A percentile compares a stretch with the other conserved stretches of the same genome.
phyloP scores from a whole-genome alignment of 2,888 invertebrate species.

The Hypsopygia costalis region DNA sequence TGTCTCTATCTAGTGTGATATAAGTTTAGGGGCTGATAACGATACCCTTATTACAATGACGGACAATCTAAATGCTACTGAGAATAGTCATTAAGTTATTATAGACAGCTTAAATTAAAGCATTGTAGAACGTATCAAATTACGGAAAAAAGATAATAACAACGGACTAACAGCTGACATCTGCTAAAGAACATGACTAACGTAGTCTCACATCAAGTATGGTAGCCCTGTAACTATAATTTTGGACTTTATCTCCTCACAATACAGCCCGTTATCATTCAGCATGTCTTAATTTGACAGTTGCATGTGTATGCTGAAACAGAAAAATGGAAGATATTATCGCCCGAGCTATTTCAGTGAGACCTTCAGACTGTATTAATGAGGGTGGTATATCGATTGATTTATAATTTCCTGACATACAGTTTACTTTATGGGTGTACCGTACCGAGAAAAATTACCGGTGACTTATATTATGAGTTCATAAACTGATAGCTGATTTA shows the following conservation, averaged over 20 bases:
- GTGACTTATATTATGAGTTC: not conserved
- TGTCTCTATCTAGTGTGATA: too few species aligned
- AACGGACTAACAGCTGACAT: too few species aligned
- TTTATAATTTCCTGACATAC: conserved; percentile 12
- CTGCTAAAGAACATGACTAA: too few species aligned
- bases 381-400: conserved; percentile 11
- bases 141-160: too few species aligned
- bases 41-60: too few species aligned
- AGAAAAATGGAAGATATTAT: conserved; percentile 1
- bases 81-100: too few species aligned
- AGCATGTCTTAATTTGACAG: too few species aligned
- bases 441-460: not conserved
- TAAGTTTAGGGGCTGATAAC: too few species aligned
- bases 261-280: not conserved
- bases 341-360: conserved; percentile 2
- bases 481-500: conserved; percentile 1
- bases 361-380: conserved; percentile 11
- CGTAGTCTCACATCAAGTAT: too few species aligned
- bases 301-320: not conserved
- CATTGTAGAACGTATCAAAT: too few species aligned
- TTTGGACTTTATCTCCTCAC: not conserved
- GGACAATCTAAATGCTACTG: too few species aligned
- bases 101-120: too few species aligned
- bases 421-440: conserved; percentile 2
- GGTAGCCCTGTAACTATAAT: not conserved